phyloP scores from a whole-genome alignment of 2,113 vertebrate species.

The Coturnix japonica region DNA sequence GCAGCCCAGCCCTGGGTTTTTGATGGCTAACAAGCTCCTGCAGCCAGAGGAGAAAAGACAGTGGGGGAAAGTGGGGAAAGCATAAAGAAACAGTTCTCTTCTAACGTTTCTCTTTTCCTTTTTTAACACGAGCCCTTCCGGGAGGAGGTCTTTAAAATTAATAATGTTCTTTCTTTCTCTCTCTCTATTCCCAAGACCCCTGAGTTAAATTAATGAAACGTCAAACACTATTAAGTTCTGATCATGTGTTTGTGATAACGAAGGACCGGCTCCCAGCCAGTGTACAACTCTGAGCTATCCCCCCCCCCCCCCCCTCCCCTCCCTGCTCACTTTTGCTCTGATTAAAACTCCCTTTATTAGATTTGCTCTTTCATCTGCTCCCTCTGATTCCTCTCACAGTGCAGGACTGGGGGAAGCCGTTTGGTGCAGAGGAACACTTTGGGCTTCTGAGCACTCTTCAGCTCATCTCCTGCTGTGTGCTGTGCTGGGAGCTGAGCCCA shows the following conservation, averaged over 20 bases:
- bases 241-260: slow-evolving; percentile 40
- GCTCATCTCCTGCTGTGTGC: not conserved
- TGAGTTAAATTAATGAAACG: slow-evolving; percentile 69
- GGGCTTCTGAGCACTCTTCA: not conserved
- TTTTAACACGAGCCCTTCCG: not conserved
- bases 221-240: slow-evolving; percentile 51
- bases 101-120: not conserved
- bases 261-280: slow-evolving; percentile 25
- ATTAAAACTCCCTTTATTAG: slow-evolving; percentile 45
- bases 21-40: not conserved
- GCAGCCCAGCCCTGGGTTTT: not conserved
- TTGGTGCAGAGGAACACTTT: not conserved
- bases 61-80: not conserved
- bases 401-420: not conserved
- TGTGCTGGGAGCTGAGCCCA: not conserved
- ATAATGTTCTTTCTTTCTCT: slow-evolving; percentile 21
- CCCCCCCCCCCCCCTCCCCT: not conserved
- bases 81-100: slow-evolving; percentile 2
- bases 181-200: not conserved
- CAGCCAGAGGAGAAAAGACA: not conserved
- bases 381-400: slow-evolving; percentile 25
- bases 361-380: not conserved
- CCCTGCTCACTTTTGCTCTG: not conserved
- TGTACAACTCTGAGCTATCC: not conserved
- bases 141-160: slow-evolving; percentile 55